These are phyloP conservation scores for Vultur gryphus DNA, from an alignment of 2,797 vertebrate genomes.

Conservation along the genomic window DNA sequence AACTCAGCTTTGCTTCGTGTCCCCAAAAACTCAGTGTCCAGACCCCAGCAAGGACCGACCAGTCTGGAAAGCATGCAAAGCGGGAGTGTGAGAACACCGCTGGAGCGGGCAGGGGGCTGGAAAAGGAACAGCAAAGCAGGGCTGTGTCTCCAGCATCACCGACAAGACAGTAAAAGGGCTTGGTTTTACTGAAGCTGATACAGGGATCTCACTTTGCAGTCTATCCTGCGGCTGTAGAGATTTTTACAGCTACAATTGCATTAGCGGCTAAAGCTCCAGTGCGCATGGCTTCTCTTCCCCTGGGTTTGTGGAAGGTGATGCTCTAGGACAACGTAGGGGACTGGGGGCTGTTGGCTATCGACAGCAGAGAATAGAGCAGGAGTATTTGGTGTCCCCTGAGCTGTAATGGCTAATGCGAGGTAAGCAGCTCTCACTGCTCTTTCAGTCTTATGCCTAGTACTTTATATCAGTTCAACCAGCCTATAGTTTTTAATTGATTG, in stretches of 20 bases:
- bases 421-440: background rate
- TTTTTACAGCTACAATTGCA: background rate
- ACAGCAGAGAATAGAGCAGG: background rate
- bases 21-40: background rate
- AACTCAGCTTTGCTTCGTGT: background rate
- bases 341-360: background rate
- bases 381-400: background rate
- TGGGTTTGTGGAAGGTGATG: background rate
- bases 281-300: background rate
- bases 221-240: background rate
- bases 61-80: rapidly evolving
- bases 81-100: background rate
- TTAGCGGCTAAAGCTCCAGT: background rate
- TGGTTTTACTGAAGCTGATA: background rate
- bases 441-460: background rate
- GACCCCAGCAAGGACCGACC: background rate
- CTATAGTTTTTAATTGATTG: background rate
- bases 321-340: background rate
- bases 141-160: background rate
- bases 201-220: background rate
- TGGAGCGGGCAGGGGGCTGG: background rate
- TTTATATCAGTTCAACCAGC: background rate
- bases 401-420: background rate
- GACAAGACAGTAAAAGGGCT: background rate
- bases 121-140: background rate